phyloP scores from a whole-genome alignment of 2,113 vertebrate genomes.

The Emydocephalus ijimae region DNA sequence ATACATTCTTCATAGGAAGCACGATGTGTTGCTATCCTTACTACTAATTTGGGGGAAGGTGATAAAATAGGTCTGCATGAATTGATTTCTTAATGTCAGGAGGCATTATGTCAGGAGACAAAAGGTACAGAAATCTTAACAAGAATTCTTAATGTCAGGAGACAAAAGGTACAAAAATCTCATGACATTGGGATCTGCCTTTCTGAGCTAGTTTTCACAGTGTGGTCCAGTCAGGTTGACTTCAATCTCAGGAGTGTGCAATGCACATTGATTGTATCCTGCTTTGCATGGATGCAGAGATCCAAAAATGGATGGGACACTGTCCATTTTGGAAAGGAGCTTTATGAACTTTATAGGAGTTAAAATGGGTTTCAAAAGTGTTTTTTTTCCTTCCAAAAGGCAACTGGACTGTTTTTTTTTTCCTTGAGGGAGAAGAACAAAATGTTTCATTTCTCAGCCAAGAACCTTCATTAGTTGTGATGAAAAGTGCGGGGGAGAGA shows the following conservation, averaged over 20 bases:
- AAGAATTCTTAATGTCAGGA: no score
- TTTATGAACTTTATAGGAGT: not conserved
- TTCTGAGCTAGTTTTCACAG: not conserved
- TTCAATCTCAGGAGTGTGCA: not conserved
- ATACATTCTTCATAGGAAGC: not conserved
- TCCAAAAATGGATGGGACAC: not conserved
- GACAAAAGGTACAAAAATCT: not conserved
- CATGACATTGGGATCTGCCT: slow-evolving; percentile 15
- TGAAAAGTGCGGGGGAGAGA: not conserved
- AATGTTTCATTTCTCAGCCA: not conserved
- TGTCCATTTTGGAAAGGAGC: not conserved
- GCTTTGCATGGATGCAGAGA: not conserved
- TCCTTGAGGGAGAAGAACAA: not conserved
- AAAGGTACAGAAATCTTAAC: no score
- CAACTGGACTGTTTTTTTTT: not conserved
- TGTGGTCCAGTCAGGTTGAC: not conserved
- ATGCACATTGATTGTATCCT: not conserved
- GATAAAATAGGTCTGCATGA: not conserved
- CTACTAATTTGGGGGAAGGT: not conserved
- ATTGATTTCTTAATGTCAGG: not conserved
- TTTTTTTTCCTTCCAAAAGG: not conserved
- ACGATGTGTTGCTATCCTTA: not conserved
- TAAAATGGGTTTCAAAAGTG: not conserved
- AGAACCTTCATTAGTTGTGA: not conserved
- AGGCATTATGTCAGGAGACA: not conserved